Percentiles rank a stretch among this genome's conserved stretches.
phyloP scores from a whole-genome alignment of 2,888 invertebrate genomes.

The Trachelus iudaicus region DNA sequence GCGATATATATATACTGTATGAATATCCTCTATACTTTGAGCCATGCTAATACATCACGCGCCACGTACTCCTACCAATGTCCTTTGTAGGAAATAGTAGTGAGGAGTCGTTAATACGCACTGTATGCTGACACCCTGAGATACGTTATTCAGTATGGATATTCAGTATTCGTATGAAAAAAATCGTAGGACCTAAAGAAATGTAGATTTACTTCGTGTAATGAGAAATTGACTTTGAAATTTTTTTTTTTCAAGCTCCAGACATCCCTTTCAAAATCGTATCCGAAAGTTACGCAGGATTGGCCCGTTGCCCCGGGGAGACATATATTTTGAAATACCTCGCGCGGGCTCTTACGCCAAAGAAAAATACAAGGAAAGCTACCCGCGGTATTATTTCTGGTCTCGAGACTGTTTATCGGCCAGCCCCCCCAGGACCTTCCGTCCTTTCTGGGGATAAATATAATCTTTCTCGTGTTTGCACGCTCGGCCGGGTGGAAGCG shows the following conservation, averaged over 20 bases:
- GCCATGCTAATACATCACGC: constrained; percentile 2
- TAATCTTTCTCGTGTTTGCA: not conserved
- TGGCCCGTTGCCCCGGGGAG: not conserved
- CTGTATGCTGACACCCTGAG: not conserved
- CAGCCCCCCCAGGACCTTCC: not conserved
- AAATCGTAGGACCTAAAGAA: not conserved
- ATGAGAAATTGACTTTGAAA: not conserved
- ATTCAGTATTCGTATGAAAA: not conserved
- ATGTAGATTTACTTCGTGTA: not conserved
- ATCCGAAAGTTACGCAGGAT: not conserved
- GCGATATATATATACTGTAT: constrained; percentile 7
- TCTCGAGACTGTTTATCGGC: not conserved
- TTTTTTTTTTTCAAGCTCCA: not conserved
- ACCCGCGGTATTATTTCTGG: not conserved
- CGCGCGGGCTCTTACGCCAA: not conserved
- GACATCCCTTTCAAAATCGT: not conserved
- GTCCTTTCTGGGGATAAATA: not conserved
- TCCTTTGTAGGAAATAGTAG: not conserved
- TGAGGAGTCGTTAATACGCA: not conserved
- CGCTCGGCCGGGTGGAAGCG: not conserved
- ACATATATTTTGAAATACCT: not conserved
- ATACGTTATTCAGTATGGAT: no score
- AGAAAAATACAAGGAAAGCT: not conserved
- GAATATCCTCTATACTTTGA: not conserved
- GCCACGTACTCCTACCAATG: not conserved